Evolutionary conservation across 1,140 invertebrate genomes (phyloP).

Genomic region (Musca vetustissima): DNA sequence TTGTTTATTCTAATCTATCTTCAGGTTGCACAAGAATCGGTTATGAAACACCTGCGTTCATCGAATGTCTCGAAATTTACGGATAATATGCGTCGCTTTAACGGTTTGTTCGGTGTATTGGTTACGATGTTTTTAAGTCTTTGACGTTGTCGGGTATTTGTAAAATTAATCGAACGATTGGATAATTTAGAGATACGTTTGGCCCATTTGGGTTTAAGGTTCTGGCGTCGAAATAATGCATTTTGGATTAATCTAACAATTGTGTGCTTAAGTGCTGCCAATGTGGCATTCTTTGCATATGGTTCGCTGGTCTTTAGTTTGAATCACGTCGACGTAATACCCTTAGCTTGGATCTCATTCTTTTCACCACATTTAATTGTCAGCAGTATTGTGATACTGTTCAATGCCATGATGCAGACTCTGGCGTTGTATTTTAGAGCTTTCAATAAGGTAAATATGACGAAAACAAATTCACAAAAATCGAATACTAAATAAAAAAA

Average conservation of each 20-base stretch:
- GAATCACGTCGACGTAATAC: not conserved
- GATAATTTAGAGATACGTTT: constrained; percentile 32
- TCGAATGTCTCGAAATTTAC: constrained; percentile 34
- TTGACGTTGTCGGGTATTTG: constrained; percentile 25
- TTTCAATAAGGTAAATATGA: constrained; percentile 3
- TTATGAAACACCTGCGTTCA: constrained; percentile 30
- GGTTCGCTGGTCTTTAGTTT: not conserved
- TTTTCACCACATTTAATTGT: constrained; percentile 35
- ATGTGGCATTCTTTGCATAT: constrained; percentile 16
- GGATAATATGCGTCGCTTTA: constrained; percentile 37
- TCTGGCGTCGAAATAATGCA: constrained; percentile 32
- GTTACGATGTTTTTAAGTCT: constrained; percentile 29
- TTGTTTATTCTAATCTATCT: constrained; percentile 27
- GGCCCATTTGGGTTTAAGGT: constrained; percentile 34
- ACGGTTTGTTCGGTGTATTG: constrained; percentile 34
- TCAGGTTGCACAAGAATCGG: not conserved
- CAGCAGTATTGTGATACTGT: constrained; percentile 7
- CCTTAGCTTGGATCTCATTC: constrained; percentile 29
- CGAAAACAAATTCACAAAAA: too few relatives aligned
- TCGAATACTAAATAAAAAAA: too few relatives aligned
- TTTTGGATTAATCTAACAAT: constrained; percentile 5
- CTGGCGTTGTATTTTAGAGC: constrained; percentile 14
- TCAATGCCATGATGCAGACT: constrained; percentile 1
- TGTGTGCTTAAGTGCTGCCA: not conserved
- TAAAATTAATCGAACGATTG: constrained; percentile 25